A percentile compares a stretch with the other conserved stretches of the same genome.
phyloP scores from a whole-genome alignment of 2,888 invertebrate genomes.

The Tridacna crocea region DNA sequence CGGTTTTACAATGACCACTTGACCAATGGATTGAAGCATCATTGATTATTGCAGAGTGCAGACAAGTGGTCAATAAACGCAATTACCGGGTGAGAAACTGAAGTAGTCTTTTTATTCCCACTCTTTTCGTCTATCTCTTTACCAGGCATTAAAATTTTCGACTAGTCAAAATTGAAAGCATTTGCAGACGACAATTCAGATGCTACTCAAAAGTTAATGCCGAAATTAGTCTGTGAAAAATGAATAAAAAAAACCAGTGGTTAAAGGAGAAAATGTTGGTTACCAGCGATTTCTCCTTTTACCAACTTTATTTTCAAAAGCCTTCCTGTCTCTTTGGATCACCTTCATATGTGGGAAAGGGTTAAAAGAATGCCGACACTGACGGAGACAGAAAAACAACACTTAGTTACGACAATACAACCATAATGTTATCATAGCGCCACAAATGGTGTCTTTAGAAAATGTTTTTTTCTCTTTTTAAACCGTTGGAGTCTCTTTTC shows the following conservation, averaged over 20 bases:
- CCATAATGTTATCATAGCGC: neutral
- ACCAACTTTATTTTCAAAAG: no score
- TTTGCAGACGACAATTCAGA: no score
- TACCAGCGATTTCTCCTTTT: no score
- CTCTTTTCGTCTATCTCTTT: no score
- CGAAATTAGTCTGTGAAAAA: no score
- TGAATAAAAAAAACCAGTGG: no score
- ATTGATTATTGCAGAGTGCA: conserved; percentile 16
- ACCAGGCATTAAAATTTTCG: no score
- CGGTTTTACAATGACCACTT: conserved; percentile 7
- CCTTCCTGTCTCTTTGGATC: no score
- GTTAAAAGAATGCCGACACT: conserved; percentile 44
- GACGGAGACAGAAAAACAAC: conserved; percentile 37
- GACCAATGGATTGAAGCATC: conserved; percentile 24
- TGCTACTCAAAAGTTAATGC: no score
- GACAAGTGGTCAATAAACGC: conserved; percentile 23
- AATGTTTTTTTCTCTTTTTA: neutral
- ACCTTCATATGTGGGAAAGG: neutral
- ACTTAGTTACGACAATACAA: conserved; percentile 58
- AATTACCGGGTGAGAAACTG: conserved; percentile 6
- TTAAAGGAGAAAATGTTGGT: no score
- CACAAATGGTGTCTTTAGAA: neutral
- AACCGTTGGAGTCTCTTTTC: no score
- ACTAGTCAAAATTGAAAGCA: no score
- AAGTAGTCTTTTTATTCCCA: conserved; percentile 1